Evolutionary conservation across 2,113 vertebrate genomes (phyloP), one percentile per base, ranked within the genome.

Genomic region (Tichodroma muraria): DNA sequence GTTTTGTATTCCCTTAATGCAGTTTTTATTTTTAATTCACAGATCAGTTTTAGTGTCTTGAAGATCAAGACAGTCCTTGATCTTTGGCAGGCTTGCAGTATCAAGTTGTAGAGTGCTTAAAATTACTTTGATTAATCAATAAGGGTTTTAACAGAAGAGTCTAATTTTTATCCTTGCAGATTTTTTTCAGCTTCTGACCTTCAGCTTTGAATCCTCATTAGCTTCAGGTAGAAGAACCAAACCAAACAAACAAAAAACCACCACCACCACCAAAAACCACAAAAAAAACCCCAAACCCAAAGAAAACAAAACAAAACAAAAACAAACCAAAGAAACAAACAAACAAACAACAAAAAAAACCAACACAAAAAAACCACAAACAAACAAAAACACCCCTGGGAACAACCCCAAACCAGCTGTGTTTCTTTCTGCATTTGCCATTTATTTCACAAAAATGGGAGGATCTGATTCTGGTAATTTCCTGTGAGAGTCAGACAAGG

Each of bases 111-210:
- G 37, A 45, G 38, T 53, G 40, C 52, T 94, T 88, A 75, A 95
- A 94, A 89, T 88, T 83, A 44, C 66, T 86, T 80, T 63, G 57
- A 84, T 80, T 49, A 88, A 85, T 87, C 56, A 80, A 53, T 87
- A 80, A 80, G n/a, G 5, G 5, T 13, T 63, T 76, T 68, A 88
- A 45, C 11, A 44, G 19, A 85, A 87, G 15, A 75, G 27, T 42
- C 13, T 50, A 44, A 56, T 27, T 73, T 71, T 87, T 52, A 53
- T 42, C 38, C 57, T 70, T 79, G 24, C 7, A 84, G 31, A 72
- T 38, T 76, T 68, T 94, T 91, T 90, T 38, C 13, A 15, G 16
- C 68, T 95, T 87, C 47, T 87, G 37, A 16, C 37, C n/a, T 80
- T 42, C 49, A 80, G 5, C 33, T 82, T 56, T 76, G 38, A 85